These are phyloP conservation scores for Hozukius guyotensis DNA, from an alignment of 2,797 vertebrate genomes.

Conservation along the genomic window DNA sequence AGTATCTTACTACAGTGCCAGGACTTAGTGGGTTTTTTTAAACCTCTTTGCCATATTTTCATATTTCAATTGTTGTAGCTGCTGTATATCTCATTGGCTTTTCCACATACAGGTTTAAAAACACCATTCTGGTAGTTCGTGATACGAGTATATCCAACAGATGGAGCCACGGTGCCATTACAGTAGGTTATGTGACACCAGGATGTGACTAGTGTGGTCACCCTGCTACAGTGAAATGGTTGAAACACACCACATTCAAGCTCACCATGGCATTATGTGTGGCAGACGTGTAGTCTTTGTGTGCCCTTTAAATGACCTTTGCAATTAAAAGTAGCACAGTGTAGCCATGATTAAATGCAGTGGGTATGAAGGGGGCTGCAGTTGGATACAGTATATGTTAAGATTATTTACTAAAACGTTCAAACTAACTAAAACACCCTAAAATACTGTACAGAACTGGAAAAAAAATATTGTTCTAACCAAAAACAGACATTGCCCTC, in stretches of 20 bases:
- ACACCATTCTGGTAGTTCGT: neutral
- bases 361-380: neutral
- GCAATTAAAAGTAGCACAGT: neutral
- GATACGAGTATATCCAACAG: conserved; percentile 10
- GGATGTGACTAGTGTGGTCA: neutral
- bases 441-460: neutral
- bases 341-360: neutral
- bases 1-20: neutral
- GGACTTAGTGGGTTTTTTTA: neutral
- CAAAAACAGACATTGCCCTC: neutral
- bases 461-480: neutral
- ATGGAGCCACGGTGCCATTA: neutral
- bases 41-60: neutral
- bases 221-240: neutral
- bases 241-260: neutral
- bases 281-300: neutral
- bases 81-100: neutral
- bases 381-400: neutral
- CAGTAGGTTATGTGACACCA: too few species aligned
- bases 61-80: neutral
- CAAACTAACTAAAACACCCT: neutral
- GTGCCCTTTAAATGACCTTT: neutral
- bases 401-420: neutral
- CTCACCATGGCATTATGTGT: neutral
- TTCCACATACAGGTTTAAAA: neutral